A percentile compares a stretch with the other conserved stretches of the same genome.
Conservation (phyloP, 2,797 vertebrate genomes). For the Schizothorax lantsangensis region DNA sequence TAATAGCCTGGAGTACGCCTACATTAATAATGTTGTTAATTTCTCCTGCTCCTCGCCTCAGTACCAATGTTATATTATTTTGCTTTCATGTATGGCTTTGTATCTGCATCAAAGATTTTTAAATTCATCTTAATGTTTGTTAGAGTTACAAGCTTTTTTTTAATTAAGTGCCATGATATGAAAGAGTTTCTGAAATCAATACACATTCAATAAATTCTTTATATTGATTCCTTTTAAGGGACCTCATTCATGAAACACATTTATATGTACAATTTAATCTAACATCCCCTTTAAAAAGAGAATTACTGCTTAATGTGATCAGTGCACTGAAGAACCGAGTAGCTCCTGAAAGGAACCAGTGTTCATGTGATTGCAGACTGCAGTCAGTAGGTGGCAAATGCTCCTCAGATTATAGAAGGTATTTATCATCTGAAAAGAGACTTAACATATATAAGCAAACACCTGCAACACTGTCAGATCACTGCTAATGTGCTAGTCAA, state of each 20-base stretch:
- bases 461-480: not conserved
- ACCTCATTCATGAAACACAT: not conserved
- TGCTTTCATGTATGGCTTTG: slow-evolving; percentile 69
- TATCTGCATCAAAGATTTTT: slow-evolving; percentile 64
- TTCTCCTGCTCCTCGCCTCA: slow-evolving; percentile 62
- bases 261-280: not conserved
- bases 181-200: slow-evolving; percentile 12
- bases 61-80: slow-evolving; percentile 55
- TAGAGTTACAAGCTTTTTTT: not conserved
- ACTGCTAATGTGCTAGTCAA: not conserved
- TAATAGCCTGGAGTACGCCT: slow-evolving; percentile 71
- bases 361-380: slow-evolving; percentile 70
- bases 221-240: not conserved
- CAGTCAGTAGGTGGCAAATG: slow-evolving; percentile 80
- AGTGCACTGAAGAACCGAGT: not conserved
- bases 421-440: not conserved
- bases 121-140: slow-evolving; percentile 59
- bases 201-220: not conserved
- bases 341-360: slow-evolving; percentile 1
- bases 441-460: not conserved
- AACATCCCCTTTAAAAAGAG: not conserved
- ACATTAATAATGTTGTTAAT: slow-evolving; percentile 75
- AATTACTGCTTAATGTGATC: not conserved
- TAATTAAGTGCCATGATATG: not conserved
- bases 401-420: slow-evolving; percentile 67